These are phyloP conservation scores for Styela clava DNA, from an alignment of 23 tunicate species.

Conservation along the genomic window DNA sequence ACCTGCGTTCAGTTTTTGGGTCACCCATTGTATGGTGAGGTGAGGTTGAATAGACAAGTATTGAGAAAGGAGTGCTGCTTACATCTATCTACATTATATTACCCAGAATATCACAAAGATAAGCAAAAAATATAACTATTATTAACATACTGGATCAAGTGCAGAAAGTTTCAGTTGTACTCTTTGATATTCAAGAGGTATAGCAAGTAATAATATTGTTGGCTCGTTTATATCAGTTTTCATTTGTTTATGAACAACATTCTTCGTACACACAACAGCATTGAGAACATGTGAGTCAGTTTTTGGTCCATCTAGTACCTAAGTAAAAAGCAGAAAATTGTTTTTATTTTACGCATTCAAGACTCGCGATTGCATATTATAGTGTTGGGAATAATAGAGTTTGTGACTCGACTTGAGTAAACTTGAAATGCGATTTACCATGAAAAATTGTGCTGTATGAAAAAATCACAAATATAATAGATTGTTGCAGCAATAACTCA, in stretches of 20 bases:
- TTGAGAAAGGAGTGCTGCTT: too few relatives aligned
- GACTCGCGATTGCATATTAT: not conserved
- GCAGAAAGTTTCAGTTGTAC: constrained; percentile 73
- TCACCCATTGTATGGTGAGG: too few relatives aligned
- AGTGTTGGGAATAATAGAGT: not conserved
- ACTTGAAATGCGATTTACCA: too few relatives aligned
- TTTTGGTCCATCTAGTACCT: constrained; percentile 62
- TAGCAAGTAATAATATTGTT: constrained; percentile 65
- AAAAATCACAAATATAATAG: too few relatives aligned
- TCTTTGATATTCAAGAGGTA: constrained; percentile 84
- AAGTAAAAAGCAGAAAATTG: not conserved
- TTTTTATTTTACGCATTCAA: not conserved
- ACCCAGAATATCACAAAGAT: too few relatives aligned
- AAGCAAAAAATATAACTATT: too few relatives aligned
- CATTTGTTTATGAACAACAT: constrained; percentile 70
- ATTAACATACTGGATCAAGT: constrained; percentile 68
- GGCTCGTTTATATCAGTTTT: constrained; percentile 61
- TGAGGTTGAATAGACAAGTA: too few relatives aligned
- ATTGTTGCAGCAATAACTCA: too few relatives aligned
- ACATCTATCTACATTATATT: too few relatives aligned
- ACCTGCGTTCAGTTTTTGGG: too few relatives aligned
- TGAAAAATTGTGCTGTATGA: too few relatives aligned
- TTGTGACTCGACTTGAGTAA: not conserved
- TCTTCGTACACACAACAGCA: constrained; percentile 76
- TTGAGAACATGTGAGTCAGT: constrained; percentile 49